Percentiles rank a stretch among this genome's conserved stretches.
Evolutionary conservation across 1,140 invertebrate genomes (phyloP).

Genomic region (Laodelphax striatellus): DNA sequence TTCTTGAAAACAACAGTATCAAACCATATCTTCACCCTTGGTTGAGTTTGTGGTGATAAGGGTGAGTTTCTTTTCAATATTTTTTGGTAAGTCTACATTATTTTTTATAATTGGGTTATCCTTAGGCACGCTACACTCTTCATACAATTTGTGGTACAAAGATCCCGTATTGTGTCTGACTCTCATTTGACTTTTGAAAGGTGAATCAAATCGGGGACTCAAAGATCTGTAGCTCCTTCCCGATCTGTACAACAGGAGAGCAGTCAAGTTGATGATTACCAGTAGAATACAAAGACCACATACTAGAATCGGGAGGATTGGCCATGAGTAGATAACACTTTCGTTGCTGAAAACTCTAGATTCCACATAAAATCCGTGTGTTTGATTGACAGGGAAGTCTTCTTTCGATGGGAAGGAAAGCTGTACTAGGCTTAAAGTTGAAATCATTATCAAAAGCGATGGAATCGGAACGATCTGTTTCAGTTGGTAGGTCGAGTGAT

Average conservation of each 20-base stretch:
- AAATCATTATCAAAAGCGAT: not conserved
- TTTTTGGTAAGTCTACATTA: not conserved
- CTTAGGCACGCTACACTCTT: slow-evolving; percentile 23
- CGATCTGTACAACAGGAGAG: slow-evolving; percentile 5
- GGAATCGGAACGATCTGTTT: not conserved
- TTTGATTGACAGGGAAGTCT: not conserved
- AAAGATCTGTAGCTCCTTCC: not conserved
- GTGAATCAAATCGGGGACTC: slow-evolving; percentile 3
- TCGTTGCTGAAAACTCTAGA: not conserved
- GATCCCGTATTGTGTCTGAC: slow-evolving; percentile 15
- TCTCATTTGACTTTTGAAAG: slow-evolving; percentile 7
- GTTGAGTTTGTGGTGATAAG: not conserved
- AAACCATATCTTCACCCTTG: not conserved
- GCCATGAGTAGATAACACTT: not conserved
- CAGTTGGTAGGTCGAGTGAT: not conserved
- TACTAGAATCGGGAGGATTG: not conserved
- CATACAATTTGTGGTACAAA: slow-evolving; percentile 24
- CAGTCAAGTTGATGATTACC: slow-evolving; percentile 1
- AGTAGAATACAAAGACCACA: slow-evolving; percentile 1
- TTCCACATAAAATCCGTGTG: not conserved
- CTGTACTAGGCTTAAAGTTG: not conserved
- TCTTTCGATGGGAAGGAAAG: not conserved
- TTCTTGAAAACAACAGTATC: not conserved
- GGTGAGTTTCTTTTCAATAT: not conserved
- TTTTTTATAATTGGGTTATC: slow-evolving; percentile 12